Evolutionary conservation across 2,888 invertebrate genomes (phyloP).

Genomic region (Hypomecis atomaria): DNA sequence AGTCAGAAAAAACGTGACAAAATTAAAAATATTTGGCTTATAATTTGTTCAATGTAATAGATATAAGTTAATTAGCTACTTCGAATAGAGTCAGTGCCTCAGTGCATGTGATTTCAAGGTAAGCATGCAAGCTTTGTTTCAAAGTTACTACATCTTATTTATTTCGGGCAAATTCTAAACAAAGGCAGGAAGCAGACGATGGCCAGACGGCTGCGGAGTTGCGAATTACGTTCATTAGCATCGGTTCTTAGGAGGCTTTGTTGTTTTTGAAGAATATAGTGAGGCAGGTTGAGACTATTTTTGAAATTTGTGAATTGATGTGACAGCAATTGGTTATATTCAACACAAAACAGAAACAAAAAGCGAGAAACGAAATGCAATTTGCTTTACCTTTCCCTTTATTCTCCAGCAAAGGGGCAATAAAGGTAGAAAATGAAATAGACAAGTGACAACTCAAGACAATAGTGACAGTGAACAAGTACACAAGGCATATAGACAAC

Average conservation of each 20-base stretch:
- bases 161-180: slow-evolving; percentile 41
- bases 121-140: slow-evolving; percentile 22
- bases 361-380: background rate
- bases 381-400: no score
- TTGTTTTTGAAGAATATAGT: slow-evolving; percentile 32
- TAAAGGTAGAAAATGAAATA: slow-evolving; percentile 2
- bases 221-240: slow-evolving; percentile 36
- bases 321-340: background rate
- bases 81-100: background rate
- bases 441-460: background rate
- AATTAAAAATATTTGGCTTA: background rate
- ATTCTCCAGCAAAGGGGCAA: background rate
- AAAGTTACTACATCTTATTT: slow-evolving; percentile 14
- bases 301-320: slow-evolving; percentile 1
- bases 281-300: slow-evolving; percentile 32
- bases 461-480: no score
- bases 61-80: background rate
- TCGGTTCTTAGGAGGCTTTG: slow-evolving; percentile 29
- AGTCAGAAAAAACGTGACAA: background rate
- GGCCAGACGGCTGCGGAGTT: slow-evolving; percentile 28
- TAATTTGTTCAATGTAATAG: background rate
- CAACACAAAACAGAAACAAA: background rate
- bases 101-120: background rate
- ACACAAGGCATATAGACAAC: background rate
- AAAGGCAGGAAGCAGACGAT: slow-evolving; percentile 48